Conservation (phyloP, 1,140 invertebrate genomes). For the Drosophila erecta region DNA sequence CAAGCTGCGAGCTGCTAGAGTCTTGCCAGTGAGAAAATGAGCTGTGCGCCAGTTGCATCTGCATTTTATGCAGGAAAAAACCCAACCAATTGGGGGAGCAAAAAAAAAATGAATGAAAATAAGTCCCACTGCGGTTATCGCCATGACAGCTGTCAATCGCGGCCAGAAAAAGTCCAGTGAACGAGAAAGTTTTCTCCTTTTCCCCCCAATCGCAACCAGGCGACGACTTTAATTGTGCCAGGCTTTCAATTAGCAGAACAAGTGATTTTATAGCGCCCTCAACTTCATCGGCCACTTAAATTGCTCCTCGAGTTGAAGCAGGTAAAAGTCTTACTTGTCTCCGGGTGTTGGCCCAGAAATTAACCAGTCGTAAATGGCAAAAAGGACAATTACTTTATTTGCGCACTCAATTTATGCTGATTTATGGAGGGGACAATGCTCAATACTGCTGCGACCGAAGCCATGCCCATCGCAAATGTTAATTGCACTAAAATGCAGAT, state of each 20-base stretch:
- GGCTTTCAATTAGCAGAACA: slow-evolving; percentile 73
- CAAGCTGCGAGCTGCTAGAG: slow-evolving; percentile 33
- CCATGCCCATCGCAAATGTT: slow-evolving; percentile 51
- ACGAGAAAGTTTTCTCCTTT: slow-evolving; percentile 54
- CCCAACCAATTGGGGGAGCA: slow-evolving; percentile 3
- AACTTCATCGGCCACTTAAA: slow-evolving; percentile 5
- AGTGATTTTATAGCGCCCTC: slow-evolving; percentile 79
- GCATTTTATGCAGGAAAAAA: slow-evolving; percentile 65
- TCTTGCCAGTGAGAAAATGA: slow-evolving; percentile 65
- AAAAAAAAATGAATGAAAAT: slow-evolving; percentile 18
- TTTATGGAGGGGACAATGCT: slow-evolving; percentile 53
- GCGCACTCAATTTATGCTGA: slow-evolving; percentile 74
- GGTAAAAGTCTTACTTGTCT: slow-evolving; percentile 45
- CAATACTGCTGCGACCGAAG: slow-evolving; percentile 31
- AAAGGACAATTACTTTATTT: slow-evolving; percentile 76
- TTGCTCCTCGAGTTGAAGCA: slow-evolving; percentile 32
- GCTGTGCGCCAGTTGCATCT: slow-evolving; percentile 66
- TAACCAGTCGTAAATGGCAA: slow-evolving; percentile 56
- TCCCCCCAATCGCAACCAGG: not conserved
- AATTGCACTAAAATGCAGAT: slow-evolving; percentile 78
- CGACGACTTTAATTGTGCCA: slow-evolving; percentile 60
- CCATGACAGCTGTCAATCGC: slow-evolving; percentile 80
- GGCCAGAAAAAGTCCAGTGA: slow-evolving; percentile 13
- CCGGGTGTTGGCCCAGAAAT: slow-evolving; percentile 74
- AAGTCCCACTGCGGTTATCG: slow-evolving; percentile 77